phyloP scores from a whole-genome alignment of 2,797 vertebrate genomes.

The Dicrostonyx torquatus region DNA sequence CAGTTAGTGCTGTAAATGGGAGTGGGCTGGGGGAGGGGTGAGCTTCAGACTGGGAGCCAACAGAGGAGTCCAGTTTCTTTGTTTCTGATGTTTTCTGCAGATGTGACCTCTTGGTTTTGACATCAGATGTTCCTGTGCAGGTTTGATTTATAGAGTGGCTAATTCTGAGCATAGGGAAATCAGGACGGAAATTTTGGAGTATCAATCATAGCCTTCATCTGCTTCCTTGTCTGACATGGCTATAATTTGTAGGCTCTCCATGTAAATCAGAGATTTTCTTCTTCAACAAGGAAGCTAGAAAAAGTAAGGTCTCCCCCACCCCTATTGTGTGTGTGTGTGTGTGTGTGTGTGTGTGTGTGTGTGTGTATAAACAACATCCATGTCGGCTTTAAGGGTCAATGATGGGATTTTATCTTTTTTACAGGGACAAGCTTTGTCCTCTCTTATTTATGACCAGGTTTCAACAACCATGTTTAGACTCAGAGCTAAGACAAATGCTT shows the following conservation, averaged over 20 bases:
- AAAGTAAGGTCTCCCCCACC: background rate
- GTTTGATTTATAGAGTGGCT: slow-evolving; percentile 82
- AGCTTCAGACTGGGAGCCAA: slow-evolving; percentile 77
- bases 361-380: slow-evolving; percentile 5
- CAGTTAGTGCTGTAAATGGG: slow-evolving; percentile 34
- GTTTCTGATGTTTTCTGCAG: slow-evolving; percentile 82
- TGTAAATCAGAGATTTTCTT: slow-evolving; percentile 78
- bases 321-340: background rate
- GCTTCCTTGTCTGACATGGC: slow-evolving; percentile 70
- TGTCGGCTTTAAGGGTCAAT: slow-evolving; percentile 53
- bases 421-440: slow-evolving; percentile 1
- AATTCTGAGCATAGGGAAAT: slow-evolving; percentile 80
- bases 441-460: slow-evolving; percentile 44
- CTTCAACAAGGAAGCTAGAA: slow-evolving; percentile 58
- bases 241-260: slow-evolving; percentile 69
- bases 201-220: slow-evolving; percentile 79
- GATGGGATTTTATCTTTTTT: slow-evolving; percentile 21
- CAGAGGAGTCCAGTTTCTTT: slow-evolving; percentile 71
- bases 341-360: background rate
- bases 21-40: background rate
- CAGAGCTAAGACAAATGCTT: slow-evolving; percentile 1
- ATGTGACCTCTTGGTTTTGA: slow-evolving; percentile 80
- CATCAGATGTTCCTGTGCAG: slow-evolving; percentile 76
- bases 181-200: slow-evolving; percentile 75
- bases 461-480: slow-evolving; percentile 43